These are phyloP conservation scores for Rhysida immarginata DNA, from an alignment of 1,140 invertebrate species.

Conservation along the genomic window DNA sequence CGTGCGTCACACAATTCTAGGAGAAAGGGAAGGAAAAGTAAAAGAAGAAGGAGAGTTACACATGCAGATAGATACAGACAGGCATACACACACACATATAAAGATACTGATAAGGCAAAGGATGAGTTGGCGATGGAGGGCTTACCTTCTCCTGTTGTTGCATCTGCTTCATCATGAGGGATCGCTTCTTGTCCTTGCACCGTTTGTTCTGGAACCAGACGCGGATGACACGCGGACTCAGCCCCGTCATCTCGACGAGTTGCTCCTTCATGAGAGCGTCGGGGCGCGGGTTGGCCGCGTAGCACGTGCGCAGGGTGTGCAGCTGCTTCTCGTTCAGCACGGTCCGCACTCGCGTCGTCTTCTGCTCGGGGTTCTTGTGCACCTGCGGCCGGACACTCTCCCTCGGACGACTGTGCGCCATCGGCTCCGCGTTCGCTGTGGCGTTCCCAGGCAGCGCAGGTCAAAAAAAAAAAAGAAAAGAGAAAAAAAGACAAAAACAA, in stretches of 20 bases:
- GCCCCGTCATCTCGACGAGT: slow-evolving; percentile 93
- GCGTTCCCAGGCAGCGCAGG: no score
- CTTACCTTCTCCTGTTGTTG: slow-evolving; percentile 92
- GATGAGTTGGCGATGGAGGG: no score
- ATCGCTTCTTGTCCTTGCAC: slow-evolving; percentile 98
- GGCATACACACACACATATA: no score
- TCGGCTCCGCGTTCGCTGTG: slow-evolving; percentile 18
- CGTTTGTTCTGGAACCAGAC: slow-evolving; percentile 99
- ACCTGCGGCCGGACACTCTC: slow-evolving; percentile 19
- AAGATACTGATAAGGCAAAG: no score
- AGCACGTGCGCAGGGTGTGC: slow-evolving; percentile 56
- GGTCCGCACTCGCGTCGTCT: slow-evolving; percentile 90
- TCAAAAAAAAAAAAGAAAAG: slow-evolving; percentile 3
- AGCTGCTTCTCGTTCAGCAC: slow-evolving; percentile 98
- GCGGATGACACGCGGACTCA: slow-evolving; percentile 86
- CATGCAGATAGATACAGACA: not conserved
- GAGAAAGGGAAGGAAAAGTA: not conserved
- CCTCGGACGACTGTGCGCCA: slow-evolving; percentile 13
- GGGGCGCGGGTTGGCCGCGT: slow-evolving; percentile 83
- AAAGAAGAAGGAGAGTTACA: not conserved
- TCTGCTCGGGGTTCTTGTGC: slow-evolving; percentile 33
- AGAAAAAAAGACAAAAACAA: not conserved
- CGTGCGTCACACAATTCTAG: no score
- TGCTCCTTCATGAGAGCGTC: slow-evolving; percentile 99
- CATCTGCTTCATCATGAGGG: slow-evolving; percentile 90